Evolutionary conservation across 2,888 invertebrate genomes (phyloP).

Genomic region (Mamestra brassicae): DNA sequence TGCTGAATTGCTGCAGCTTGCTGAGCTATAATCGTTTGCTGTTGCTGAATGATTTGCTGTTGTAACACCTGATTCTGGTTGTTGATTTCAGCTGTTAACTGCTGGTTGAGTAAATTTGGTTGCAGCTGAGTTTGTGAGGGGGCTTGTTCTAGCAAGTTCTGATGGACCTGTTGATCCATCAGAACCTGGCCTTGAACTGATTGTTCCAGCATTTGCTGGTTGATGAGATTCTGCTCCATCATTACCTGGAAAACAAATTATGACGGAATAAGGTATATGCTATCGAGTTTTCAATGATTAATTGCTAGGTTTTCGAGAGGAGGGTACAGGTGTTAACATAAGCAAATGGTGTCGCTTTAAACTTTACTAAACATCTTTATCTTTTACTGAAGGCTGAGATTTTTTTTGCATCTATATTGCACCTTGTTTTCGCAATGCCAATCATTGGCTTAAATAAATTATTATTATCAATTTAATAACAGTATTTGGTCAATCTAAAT

Average conservation of each 20-base stretch:
- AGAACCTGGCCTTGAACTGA: slow-evolving; percentile 80
- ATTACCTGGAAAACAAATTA: slow-evolving; percentile 73
- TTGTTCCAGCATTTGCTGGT: slow-evolving; percentile 87
- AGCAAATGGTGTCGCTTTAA: too few species aligned
- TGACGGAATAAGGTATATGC: too few species aligned
- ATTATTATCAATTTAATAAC: too few species aligned
- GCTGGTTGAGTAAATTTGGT: slow-evolving; percentile 80
- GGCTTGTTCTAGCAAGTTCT: slow-evolving; percentile 77
- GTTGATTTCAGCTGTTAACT: slow-evolving; percentile 82
- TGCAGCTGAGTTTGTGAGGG: slow-evolving; percentile 80
- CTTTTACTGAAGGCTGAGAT: too few species aligned
- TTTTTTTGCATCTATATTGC: too few species aligned
- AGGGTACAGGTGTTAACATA: too few species aligned
- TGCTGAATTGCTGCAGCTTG: slow-evolving; percentile 88
- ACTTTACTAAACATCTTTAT: too few species aligned
- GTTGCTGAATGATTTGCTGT: slow-evolving; percentile 89
- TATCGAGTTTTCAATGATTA: too few species aligned
- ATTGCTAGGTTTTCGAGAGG: too few species aligned
- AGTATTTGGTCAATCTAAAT: too few species aligned
- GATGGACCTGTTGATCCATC: slow-evolving; percentile 83
- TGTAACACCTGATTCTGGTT: slow-evolving; percentile 89
- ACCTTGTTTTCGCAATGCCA: too few species aligned
- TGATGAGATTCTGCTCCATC: slow-evolving; percentile 88
- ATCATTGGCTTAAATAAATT: too few species aligned
- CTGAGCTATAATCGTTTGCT: slow-evolving; percentile 87